These are phyloP conservation scores for Pomacea canaliculata DNA, from an alignment of 2,888 invertebrate species.

Conservation along the genomic window DNA sequence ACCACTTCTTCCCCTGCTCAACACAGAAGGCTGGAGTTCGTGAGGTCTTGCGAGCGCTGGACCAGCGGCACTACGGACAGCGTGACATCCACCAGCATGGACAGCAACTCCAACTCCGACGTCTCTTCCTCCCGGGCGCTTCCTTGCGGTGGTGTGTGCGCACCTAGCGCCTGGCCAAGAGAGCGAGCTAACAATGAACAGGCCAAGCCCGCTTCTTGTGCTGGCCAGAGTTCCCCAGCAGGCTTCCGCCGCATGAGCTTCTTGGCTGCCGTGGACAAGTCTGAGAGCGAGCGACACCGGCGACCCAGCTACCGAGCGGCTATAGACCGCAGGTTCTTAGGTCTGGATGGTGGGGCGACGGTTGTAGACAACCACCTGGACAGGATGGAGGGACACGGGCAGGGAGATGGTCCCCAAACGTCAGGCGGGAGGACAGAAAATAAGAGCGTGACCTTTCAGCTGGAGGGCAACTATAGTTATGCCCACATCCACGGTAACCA, in stretches of 20 bases:
- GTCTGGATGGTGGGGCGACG: background rate
- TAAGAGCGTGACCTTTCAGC: slow-evolving; percentile 24
- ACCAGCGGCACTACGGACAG: slow-evolving; percentile 31
- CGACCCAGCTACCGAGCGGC: slow-evolving; percentile 32
- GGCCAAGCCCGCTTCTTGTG: background rate
- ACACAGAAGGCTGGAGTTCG: slow-evolving; percentile 15
- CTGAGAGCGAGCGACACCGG: slow-evolving; percentile 13
- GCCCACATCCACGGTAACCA: background rate
- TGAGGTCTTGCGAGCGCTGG: background rate
- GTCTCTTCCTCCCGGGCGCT: slow-evolving; percentile 1
- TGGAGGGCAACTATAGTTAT: background rate
- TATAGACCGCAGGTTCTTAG: slow-evolving; percentile 20
- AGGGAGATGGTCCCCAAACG: background rate
- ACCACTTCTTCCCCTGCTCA: background rate
- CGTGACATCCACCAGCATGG: slow-evolving; percentile 33
- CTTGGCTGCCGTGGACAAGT: slow-evolving; percentile 50
- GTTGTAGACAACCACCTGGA: background rate
- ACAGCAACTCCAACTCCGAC: slow-evolving; percentile 32
- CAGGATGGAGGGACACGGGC: background rate
- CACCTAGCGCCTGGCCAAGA: slow-evolving; percentile 9
- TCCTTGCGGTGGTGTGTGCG: background rate
- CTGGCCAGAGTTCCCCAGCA: slow-evolving; percentile 12
- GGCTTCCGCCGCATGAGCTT: slow-evolving; percentile 32
- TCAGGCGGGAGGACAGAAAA: slow-evolving; percentile 2
- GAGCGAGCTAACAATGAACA: background rate